These are phyloP conservation scores for Pheosia tremula DNA, from an alignment of 2,888 invertebrate species.

Conservation along the genomic window DNA sequence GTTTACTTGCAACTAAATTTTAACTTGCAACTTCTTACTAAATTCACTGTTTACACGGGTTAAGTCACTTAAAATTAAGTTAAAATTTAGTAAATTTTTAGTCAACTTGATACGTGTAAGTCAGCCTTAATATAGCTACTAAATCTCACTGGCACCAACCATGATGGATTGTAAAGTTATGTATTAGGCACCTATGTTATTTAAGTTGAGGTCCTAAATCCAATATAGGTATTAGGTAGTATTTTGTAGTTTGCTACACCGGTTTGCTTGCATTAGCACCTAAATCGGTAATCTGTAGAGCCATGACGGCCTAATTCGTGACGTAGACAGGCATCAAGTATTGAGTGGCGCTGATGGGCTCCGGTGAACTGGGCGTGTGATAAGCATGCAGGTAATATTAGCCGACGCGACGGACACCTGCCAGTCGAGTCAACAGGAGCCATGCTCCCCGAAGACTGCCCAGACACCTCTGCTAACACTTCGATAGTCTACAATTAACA, in stretches of 20 bases:
- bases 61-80: too few relatives aligned
- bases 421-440: conserved; percentile 3
- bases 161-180: too few relatives aligned
- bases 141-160: too few relatives aligned
- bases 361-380: conserved; percentile 41
- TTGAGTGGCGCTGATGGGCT: conserved; percentile 58
- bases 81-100: too few relatives aligned
- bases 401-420: conserved; percentile 25
- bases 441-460: conserved; percentile 1
- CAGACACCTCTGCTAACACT: conserved; percentile 4
- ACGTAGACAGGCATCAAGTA: conserved; percentile 68
- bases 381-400: conserved; percentile 57
- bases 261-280: conserved; percentile 39
- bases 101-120: too few relatives aligned
- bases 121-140: too few relatives aligned
- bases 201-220: too few relatives aligned
- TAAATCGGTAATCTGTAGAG: conserved; percentile 48
- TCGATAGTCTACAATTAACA: conserved; percentile 4
- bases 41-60: too few relatives aligned
- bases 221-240: conserved; percentile 12
- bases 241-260: conserved; percentile 10
- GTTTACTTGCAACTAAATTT: too few relatives aligned
- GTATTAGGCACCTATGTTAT: too few relatives aligned
- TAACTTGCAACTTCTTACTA: too few relatives aligned
- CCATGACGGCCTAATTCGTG: conserved; percentile 61